A percentile compares a stretch with the other conserved stretches of the same genome.
Conservation (phyloP, 1,140 invertebrate genomes). For the Pogonomyrmex californicus region DNA sequence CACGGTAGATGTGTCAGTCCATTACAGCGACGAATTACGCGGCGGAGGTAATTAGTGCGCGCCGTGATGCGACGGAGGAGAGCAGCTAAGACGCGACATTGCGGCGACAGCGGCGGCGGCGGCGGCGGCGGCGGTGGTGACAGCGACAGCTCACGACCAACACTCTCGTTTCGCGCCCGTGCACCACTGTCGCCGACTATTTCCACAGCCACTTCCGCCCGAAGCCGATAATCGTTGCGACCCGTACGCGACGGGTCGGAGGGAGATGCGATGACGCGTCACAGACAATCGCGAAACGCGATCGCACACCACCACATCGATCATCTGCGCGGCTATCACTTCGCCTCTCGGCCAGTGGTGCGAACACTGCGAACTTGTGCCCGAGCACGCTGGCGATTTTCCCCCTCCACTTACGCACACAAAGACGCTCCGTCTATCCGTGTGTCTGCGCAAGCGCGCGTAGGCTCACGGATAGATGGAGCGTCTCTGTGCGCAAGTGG, state of each 20-base stretch:
- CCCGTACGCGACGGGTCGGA: background rate
- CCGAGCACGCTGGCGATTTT: no score
- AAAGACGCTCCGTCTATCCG: no score
- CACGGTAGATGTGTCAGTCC: slow-evolving; percentile 35
- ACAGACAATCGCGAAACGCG: background rate
- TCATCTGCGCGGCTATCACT: background rate
- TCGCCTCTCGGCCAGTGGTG: background rate
- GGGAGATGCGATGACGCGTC: background rate
- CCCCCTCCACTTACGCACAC: no score
- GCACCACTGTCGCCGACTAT: slow-evolving; percentile 22
- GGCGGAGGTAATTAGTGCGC: slow-evolving; percentile 10
- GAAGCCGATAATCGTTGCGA: background rate
- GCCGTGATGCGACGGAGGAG: background rate
- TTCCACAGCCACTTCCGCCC: background rate
- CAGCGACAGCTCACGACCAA: no score
- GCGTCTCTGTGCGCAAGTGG: no score
- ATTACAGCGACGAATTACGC: slow-evolving; percentile 48
- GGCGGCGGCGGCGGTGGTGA: background rate
- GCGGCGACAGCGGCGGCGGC: background rate
- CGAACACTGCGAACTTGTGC: no score
- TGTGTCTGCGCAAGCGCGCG: no score
- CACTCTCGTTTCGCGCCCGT: background rate
- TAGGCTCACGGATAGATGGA: no score
- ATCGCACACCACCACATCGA: background rate
- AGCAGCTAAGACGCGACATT: slow-evolving; percentile 32